phyloP scores from a whole-genome alignment of 2,113 vertebrate species.

The Tupaia tana region DNA sequence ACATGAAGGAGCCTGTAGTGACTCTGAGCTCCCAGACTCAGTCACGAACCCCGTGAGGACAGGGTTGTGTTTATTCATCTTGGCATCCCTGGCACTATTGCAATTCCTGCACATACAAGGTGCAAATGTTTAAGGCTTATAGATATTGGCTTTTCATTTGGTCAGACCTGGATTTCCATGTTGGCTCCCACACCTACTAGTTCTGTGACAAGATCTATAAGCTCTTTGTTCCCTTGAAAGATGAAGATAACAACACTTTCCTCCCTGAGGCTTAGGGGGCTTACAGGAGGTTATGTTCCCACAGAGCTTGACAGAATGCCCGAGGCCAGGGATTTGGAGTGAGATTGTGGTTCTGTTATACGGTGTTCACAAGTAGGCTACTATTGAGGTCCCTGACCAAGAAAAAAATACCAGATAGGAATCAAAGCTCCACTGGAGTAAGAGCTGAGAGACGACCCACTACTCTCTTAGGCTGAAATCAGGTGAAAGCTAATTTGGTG shows the following conservation, averaged over 20 bases:
- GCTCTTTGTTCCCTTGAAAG: not conserved
- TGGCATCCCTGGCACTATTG: not conserved
- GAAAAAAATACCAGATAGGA: not conserved
- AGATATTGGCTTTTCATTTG: not conserved
- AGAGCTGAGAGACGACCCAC: not conserved
- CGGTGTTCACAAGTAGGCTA: not conserved
- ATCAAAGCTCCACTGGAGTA: not conserved
- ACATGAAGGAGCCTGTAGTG: not conserved
- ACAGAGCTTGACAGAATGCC: not conserved
- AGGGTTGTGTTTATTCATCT: not conserved
- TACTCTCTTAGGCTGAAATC: not conserved
- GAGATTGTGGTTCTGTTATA: not conserved
- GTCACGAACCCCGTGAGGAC: not conserved
- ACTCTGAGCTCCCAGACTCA: not conserved
- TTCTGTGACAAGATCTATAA: not conserved
- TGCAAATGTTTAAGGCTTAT: not conserved
- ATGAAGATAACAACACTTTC: not conserved
- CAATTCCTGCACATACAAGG: not conserved
- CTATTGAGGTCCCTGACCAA: not conserved
- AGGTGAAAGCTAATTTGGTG: not conserved
- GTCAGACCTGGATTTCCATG: not conserved
- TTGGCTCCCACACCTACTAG: not conserved
- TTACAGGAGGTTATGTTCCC: not conserved
- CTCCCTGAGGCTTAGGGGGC: not conserved
- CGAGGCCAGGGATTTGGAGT: not conserved